Conservation (phyloP, 2,888 invertebrate genomes). For the Fragum sueziense region DNA sequence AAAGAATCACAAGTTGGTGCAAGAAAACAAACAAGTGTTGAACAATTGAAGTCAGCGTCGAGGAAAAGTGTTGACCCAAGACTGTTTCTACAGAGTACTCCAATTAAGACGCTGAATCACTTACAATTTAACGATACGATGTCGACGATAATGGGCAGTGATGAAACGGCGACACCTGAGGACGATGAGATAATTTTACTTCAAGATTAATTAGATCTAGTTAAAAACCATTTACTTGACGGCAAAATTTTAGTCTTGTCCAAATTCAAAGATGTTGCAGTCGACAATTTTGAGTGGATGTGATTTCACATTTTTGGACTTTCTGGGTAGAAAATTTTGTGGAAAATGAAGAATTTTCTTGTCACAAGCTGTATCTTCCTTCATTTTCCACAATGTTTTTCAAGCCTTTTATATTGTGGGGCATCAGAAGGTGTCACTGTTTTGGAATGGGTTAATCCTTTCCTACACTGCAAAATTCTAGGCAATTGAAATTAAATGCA, state of each 20-base stretch:
- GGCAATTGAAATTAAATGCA: background rate
- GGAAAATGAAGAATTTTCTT: no score
- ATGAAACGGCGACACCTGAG: slow-evolving; percentile 27
- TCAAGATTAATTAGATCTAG: background rate
- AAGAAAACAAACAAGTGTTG: background rate
- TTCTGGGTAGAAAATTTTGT: no score
- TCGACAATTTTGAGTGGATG: no score
- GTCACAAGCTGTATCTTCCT: no score
- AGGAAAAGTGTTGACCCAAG: background rate
- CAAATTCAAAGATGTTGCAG: no score
- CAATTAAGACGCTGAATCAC: slow-evolving; percentile 26
- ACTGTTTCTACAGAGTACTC: slow-evolving; percentile 47
- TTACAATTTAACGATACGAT: slow-evolving; percentile 47
- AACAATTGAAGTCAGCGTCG: background rate
- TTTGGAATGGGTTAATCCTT: no score
- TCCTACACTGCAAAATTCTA: background rate
- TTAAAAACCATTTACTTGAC: background rate
- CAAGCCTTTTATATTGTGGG: no score
- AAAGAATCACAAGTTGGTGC: background rate
- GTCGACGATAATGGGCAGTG: slow-evolving; percentile 47
- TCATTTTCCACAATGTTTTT: no score
- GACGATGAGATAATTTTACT: slow-evolving; percentile 47
- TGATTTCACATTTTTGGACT: no score
- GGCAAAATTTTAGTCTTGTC: no score
- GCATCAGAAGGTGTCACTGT: no score